Base-by-base conservation (phyloP, 2,113 vertebrate genomes). In the Xiphophorus maculatus region DNA sequence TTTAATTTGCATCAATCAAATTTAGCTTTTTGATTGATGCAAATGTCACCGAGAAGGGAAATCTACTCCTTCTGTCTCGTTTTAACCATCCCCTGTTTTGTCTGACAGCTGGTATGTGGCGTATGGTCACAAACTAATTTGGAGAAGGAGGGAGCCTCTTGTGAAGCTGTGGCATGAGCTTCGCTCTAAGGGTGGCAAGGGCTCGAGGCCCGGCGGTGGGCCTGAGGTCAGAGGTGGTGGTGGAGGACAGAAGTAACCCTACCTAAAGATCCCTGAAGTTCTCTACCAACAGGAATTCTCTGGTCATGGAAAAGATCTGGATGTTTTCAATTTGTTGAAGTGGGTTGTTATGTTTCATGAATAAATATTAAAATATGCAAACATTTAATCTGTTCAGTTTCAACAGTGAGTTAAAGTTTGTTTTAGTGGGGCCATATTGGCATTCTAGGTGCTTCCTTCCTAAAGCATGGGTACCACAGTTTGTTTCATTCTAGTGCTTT, bases 101-200 rank as follows among this genome's bases (percentile, higher is more conserved):
- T 66, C 74, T 79, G 84, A 33, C 77, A 98, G 97, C 76, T 99
- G 97, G 97, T 99, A 98, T 0, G 92, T 97, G 63, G 87, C 93
- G 2, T 96, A 96, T 0, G 98, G 98, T 54, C 95, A 98, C 48
- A 96, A 98, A 82, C 93, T 98, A 67, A 97, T 99, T 35, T 99
- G 97, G 97, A 97, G 97, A 89, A 99, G 96, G 88, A 95, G 97
- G 86, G 96, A 99, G 74, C 96, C 95, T 0, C 91, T 99, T 37
- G 96, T 99, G 85, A 98, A 97, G 91, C 89, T 96, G 8, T 99
- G 98, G 98, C 98, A 98, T 73, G 93, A 96, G 90, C 87, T 97
- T 4, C 87, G 91, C 5, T 87, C 84, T 33, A 40, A 72, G 28
- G 78, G 75, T 5, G 11, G 48, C 2, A 64, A 66, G 51, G 88